phyloP scores from a whole-genome alignment of 2,797 vertebrate species.

The Hydrocynus forskahlii region DNA sequence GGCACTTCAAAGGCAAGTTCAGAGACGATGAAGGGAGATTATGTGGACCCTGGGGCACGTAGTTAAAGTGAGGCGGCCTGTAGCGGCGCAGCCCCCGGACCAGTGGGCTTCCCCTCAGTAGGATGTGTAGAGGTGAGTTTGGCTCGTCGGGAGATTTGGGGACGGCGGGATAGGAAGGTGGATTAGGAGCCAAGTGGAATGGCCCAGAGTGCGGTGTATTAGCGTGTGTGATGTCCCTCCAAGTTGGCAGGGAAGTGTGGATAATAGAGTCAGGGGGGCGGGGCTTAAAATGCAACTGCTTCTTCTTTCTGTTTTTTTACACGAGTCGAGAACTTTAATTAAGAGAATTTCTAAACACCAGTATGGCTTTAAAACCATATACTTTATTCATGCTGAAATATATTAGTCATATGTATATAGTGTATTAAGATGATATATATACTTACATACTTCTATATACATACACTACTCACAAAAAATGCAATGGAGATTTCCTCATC shows the following conservation, averaged over 20 bases:
- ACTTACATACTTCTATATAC: too few relatives aligned
- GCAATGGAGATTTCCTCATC: too few relatives aligned
- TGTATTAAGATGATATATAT: too few relatives aligned
- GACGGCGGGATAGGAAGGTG: neutral
- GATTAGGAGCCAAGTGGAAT: constrained; percentile 41
- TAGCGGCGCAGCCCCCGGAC: neutral
- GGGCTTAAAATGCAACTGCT: constrained; percentile 23
- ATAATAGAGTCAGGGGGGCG: constrained; percentile 7
- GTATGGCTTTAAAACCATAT: too few relatives aligned
- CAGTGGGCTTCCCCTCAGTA: constrained; percentile 11
- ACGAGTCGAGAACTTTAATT: too few relatives aligned
- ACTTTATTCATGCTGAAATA: too few relatives aligned
- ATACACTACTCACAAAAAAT: too few relatives aligned
- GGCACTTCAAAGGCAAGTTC: constrained; percentile 23
- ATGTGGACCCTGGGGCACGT: constrained; percentile 14
- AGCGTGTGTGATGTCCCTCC: constrained; percentile 39
- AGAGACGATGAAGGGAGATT: constrained; percentile 16
- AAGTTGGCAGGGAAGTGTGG: constrained; percentile 23
- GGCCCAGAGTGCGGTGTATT: constrained; percentile 28
- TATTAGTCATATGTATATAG: too few relatives aligned
- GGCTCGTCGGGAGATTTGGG: neutral
- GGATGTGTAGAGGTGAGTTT: constrained; percentile 21
- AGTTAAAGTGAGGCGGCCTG: neutral
- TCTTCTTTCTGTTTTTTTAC: constrained; percentile 4
- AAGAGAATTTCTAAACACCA: too few relatives aligned